These are phyloP conservation scores for Pagetopsis macropterus DNA, from an alignment of 2,797 vertebrate genomes.

Conservation along the genomic window DNA sequence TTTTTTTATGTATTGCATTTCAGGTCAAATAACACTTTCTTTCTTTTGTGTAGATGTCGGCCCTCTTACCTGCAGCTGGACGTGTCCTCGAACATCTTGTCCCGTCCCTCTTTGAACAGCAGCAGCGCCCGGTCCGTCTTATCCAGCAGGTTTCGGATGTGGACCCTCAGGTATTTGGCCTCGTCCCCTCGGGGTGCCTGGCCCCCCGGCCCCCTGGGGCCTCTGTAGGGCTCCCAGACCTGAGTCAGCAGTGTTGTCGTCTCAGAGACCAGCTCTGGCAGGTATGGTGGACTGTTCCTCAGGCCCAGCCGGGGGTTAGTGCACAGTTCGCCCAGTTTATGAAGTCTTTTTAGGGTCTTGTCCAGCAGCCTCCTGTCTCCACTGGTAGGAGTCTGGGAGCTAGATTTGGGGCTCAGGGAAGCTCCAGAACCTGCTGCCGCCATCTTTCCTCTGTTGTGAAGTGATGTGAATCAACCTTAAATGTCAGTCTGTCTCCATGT, in stretches of 20 bases:
- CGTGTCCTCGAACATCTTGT: slow-evolving; percentile 84
- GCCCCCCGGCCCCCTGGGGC: background rate
- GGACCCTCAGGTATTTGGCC: slow-evolving; percentile 81
- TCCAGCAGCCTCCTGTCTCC: slow-evolving; percentile 73
- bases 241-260: slow-evolving; percentile 66
- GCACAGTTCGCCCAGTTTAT: slow-evolving; percentile 79
- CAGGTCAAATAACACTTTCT: background rate
- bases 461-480: slow-evolving; percentile 23
- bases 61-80: slow-evolving; percentile 81
- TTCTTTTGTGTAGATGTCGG: background rate
- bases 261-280: slow-evolving; percentile 82
- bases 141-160: slow-evolving; percentile 83
- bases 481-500: slow-evolving; percentile 32
- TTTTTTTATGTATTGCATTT: background rate
- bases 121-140: slow-evolving; percentile 82
- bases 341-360: slow-evolving; percentile 78
- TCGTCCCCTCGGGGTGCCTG: slow-evolving; percentile 72
- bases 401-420: slow-evolving; percentile 34
- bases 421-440: slow-evolving; percentile 60
- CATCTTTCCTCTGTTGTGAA: slow-evolving; percentile 58
- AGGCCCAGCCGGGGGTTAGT: slow-evolving; percentile 80
- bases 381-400: slow-evolving; percentile 47
- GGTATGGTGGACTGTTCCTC: slow-evolving; percentile 86
- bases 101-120: slow-evolving; percentile 82
- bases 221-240: slow-evolving; percentile 79